Evolutionary conservation across 2,113 vertebrate species (phyloP), one percentile per base, ranked within the genome.

Genomic region (Phylloscopus whistleri): DNA sequence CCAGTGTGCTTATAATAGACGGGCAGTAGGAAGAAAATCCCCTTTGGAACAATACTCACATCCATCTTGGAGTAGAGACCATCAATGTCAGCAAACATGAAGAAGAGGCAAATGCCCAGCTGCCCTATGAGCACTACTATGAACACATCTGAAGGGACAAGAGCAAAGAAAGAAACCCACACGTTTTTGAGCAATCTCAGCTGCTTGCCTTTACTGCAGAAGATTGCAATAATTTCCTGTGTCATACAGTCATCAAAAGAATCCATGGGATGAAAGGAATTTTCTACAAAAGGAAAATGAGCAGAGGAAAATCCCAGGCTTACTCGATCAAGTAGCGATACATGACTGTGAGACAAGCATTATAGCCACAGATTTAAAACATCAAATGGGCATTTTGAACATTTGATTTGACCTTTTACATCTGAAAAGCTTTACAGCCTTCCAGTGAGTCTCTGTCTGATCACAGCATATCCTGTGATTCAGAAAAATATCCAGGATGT

Each of bases 41-140:
- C 20, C 35, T 49, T 58, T 52, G 48, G 22, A 75, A 70, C n/a
- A 76, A 92, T 84, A 98, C 98, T 98, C 81, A 98, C 98, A 64
- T 98, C 98, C 96, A 98, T 97, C 59, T 67, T 90, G 37, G 93
- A 91, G 59, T 98, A 98, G 81, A 98, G 90, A 59, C 62, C 95
- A 52, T 96, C 96, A 62, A 98, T 95, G 90, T 98, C 94, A 78
- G 97, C 98, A 96, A 98, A 98, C 48, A 98, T 66, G 88, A 98
- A 93, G 96, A 98, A 98, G 10, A 98, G 93, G 77, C 98, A 98
- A 44, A 96, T 37, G 4, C 96, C 93, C 92, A 98, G 82, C 93
- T 98, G 98, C 58, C 80, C 56, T 53, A 53, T 28, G 73, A 98
- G 94, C 59, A 98, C 97, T 33, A 97, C 35, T 33, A 98, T 12